Evolutionary conservation across 1,140 invertebrate genomes (phyloP), one percentile per base, ranked within the genome.

Genomic region (Oryctes rhinoceros): DNA sequence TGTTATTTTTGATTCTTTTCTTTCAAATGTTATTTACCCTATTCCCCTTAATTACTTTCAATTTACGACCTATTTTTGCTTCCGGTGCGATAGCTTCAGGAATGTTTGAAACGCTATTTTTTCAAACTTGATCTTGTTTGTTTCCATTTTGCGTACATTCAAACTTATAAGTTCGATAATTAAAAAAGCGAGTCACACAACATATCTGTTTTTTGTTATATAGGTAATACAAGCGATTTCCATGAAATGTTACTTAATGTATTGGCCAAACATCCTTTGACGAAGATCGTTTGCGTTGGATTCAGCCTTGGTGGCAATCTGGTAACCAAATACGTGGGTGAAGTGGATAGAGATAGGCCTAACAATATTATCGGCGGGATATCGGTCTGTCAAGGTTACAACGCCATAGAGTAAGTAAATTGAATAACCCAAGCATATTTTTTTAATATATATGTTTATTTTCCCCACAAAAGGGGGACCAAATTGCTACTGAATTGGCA

Each of bases 271-370:
- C 95, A 96, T 88, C 92, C 94, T 1, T 90, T 91, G 37, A 95
- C 94, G 24, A 92, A 92, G 84, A 91, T 97, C 67, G 91, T 98
- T 79, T 91, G 94, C 80, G 92, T 98, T 35, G 97, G 97, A 44
- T 98, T 97, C 87, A 97, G 96, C 88, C 92, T 98, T 87, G 96
- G 96, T 48, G 96, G 94, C 5, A 97, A 97, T 89, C 89, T 97
- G 67, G 92, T 97, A 4, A 93, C 95, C 0, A 97, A 97, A 88
- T 98, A 97, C 87, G 89, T 97, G 83, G 96, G 96, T 9, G 96
- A 97, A 89, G 88, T 89, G 47, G 89, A 90, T 4, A 88, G 89
- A 80, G 90, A 90, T 71, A 91, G 91, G 82, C 90, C 94, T 20
- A 81, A 87, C 10, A 93, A 93, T 83, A 93, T 98, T 44, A 93